A percentile compares a stretch with the other conserved stretches of the same genome.
Evolutionary conservation across 2,113 vertebrate genomes (phyloP).

Genomic region (Oreochromis tanganicae): DNA sequence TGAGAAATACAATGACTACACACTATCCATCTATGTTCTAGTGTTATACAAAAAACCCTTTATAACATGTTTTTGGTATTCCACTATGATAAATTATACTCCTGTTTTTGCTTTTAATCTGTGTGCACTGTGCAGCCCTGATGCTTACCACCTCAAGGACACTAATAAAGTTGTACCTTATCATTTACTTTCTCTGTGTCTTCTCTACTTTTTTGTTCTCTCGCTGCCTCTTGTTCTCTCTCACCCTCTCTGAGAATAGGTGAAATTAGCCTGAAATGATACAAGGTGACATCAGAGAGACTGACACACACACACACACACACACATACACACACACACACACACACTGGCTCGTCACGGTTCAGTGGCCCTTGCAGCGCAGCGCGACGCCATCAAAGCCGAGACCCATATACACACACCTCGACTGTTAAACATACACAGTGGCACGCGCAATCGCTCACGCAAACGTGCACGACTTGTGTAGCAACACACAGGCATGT

Average conservation of each 20-base stretch:
- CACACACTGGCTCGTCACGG: constrained; percentile 34
- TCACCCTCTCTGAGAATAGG: constrained; percentile 52
- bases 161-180: constrained; percentile 54
- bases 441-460: constrained; percentile 16
- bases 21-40: neutral
- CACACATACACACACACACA: constrained; percentile 18
- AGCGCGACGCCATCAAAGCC: constrained; percentile 60
- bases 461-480: neutral
- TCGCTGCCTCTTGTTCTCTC: constrained; percentile 21
- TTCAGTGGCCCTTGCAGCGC: constrained; percentile 52
- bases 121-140: neutral
- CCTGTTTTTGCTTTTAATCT: constrained; percentile 1
- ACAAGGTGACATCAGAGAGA: constrained; percentile 70
- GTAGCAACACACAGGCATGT: neutral
- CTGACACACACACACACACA: constrained; percentile 28
- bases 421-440: constrained; percentile 58
- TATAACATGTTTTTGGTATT: neutral
- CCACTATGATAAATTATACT: neutral
- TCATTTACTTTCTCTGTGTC: constrained; percentile 47
- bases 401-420: constrained; percentile 51
- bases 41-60: neutral
- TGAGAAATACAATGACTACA: neutral
- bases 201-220: constrained; percentile 32
- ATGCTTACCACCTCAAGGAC: constrained; percentile 29
- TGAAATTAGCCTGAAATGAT: constrained; percentile 74